Percentiles rank a stretch among this genome's conserved stretches.
Evolutionary conservation across 2,888 invertebrate species (phyloP).

Genomic region (Tinea semifulvella): DNA sequence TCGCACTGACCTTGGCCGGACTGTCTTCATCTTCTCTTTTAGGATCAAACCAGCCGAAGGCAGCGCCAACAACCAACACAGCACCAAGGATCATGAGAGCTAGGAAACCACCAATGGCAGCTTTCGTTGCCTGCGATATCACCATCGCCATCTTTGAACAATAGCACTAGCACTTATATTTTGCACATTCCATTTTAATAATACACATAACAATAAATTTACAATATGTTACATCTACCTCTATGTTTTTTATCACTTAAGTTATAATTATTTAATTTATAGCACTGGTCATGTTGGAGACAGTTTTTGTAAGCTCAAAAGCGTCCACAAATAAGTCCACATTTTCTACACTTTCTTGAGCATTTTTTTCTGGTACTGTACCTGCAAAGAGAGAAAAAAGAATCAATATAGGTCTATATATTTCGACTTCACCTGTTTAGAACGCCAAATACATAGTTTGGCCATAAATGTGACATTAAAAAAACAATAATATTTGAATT

Average conservation of each 20-base stretch:
- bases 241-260: not conserved
- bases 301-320: not conserved
- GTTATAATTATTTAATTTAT: too few species aligned
- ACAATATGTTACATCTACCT: not conserved
- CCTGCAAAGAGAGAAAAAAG: constrained; percentile 3
- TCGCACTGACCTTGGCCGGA: constrained; percentile 54
- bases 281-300: constrained; percentile 3
- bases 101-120: constrained; percentile 53
- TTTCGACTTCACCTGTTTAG: not conserved
- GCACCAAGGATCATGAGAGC: constrained; percentile 58
- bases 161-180: constrained; percentile 31
- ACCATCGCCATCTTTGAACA: constrained; percentile 57
- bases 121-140: constrained; percentile 59
- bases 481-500: not conserved
- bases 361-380: not conserved
- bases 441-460: not conserved
- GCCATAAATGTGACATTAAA: not conserved
- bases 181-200: constrained; percentile 29
- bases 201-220: not conserved
- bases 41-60: constrained; percentile 58
- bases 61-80: constrained; percentile 53
- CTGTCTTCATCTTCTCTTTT: constrained; percentile 55
- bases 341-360: constrained; percentile 1
- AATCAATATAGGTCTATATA: not conserved
- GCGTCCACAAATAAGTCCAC: not conserved